Conservation (phyloP, 1,140 invertebrate species). For the Solenopsis fugax region DNA sequence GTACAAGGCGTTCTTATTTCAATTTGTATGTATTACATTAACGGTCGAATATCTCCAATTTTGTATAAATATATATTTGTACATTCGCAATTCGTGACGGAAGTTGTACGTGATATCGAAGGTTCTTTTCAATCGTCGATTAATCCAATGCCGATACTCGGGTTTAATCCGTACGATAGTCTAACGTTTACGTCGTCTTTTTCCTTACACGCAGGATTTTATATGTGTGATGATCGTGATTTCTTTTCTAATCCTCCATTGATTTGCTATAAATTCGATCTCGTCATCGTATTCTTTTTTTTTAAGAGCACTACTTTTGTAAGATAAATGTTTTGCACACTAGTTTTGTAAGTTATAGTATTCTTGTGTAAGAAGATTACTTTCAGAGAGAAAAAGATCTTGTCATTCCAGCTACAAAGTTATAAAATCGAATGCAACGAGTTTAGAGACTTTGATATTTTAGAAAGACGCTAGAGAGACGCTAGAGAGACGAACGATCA, state of each 20-base stretch:
- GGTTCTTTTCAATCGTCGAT: conserved; percentile 11
- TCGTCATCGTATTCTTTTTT: neutral
- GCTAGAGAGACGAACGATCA: conserved; percentile 32
- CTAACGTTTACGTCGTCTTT: neutral
- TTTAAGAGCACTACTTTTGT: neutral
- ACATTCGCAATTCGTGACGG: neutral
- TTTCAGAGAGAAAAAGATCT: conserved; percentile 36
- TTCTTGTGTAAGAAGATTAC: neutral
- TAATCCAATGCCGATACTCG: conserved; percentile 44
- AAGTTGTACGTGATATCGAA: neutral
- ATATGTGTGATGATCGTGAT: neutral
- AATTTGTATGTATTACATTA: no score
- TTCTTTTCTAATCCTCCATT: neutral
- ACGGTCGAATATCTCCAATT: no score
- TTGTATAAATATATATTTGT: neutral
- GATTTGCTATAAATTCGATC: neutral
- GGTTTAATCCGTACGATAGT: neutral
- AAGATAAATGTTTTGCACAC: neutral
- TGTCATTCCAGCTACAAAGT: conserved; percentile 47
- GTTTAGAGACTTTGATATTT: conserved; percentile 18
- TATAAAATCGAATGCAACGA: conserved; percentile 27
- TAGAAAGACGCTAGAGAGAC: conserved; percentile 28
- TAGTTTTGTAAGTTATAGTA: conserved; percentile 19
- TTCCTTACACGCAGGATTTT: conserved; percentile 2
- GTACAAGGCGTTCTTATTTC: no score